A percentile compares a stretch with the other conserved stretches of the same genome.
These are phyloP conservation scores for Paraplagusia blochii DNA, from an alignment of 2,113 vertebrate genomes.

Conservation along the genomic window DNA sequence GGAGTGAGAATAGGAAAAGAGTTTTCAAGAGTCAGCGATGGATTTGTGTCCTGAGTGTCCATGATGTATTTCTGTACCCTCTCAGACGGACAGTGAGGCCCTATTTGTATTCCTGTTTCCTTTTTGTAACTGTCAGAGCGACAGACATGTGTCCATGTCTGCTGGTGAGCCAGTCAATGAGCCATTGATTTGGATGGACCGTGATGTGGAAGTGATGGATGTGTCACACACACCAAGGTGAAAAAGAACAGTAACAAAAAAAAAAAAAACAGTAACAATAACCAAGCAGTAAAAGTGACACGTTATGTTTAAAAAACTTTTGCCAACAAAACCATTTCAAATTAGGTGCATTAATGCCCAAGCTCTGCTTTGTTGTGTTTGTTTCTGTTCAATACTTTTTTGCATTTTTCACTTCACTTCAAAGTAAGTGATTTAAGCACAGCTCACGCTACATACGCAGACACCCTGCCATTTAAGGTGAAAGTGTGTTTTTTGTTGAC, in stretches of 20 bases:
- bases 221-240: conserved; percentile 34
- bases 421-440: conserved; percentile 37
- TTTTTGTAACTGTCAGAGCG: conserved; percentile 67
- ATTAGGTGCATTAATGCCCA: not conserved
- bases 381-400: conserved; percentile 11
- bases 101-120: conserved; percentile 63
- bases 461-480: not conserved
- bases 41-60: conserved; percentile 68
- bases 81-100: conserved; percentile 55
- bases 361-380: conserved; percentile 25
- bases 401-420: conserved; percentile 48
- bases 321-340: conserved; percentile 24
- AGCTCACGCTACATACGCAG: conserved; percentile 10
- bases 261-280: conserved; percentile 40
- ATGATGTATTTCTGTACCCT: conserved; percentile 64
- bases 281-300: conserved; percentile 6
- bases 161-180: conserved; percentile 67
- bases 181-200: conserved; percentile 64
- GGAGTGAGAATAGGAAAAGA: conserved; percentile 46
- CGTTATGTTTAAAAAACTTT: conserved; percentile 31
- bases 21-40: conserved; percentile 63
- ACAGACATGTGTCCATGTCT: conserved; percentile 66
- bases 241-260: conserved; percentile 28
- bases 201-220: conserved; percentile 66
- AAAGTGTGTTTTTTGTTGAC: not conserved